These are phyloP conservation scores for Sebastes vulpes DNA, from an alignment of 2,797 vertebrate genomes.

Conservation along the genomic window DNA sequence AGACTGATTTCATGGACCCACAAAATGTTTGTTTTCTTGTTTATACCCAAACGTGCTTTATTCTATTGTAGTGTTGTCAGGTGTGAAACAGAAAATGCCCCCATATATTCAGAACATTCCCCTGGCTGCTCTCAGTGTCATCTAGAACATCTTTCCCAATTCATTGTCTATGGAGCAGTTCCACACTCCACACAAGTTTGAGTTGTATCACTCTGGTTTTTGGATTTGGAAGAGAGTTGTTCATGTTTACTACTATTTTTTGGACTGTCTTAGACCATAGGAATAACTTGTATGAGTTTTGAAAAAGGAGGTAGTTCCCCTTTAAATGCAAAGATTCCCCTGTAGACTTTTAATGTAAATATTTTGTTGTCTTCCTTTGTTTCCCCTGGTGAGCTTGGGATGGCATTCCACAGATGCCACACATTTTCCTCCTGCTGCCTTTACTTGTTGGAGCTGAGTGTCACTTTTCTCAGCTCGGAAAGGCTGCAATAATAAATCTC, in stretches of 20 bases:
- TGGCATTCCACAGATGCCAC: conserved; percentile 80
- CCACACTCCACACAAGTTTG: background rate
- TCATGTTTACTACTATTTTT: background rate
- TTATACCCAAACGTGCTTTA: background rate
- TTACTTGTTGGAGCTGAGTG: conserved; percentile 72
- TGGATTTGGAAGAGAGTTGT: background rate
- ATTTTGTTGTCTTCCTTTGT: conserved; percentile 51
- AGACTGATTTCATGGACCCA: background rate
- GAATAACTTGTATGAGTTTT: background rate
- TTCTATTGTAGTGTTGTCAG: background rate
- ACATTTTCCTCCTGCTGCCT: conserved; percentile 70
- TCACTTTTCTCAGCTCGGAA: conserved; percentile 74
- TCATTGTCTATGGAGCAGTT: background rate
- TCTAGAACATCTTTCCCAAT: background rate
- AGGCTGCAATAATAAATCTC: conserved; percentile 42
- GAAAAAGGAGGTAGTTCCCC: background rate
- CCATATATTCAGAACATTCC: background rate
- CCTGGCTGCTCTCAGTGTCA: background rate
- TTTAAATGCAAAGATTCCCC: background rate
- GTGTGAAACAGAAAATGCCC: background rate
- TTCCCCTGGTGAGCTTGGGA: conserved; percentile 42
- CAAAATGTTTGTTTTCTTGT: background rate
- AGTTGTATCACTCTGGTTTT: background rate
- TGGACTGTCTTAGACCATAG: background rate
- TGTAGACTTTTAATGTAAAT: conserved; percentile 67